Evolutionary conservation across 1,140 invertebrate species (phyloP), one percentile per base, ranked within the genome.

Genomic region (Lepidostoma basale): DNA sequence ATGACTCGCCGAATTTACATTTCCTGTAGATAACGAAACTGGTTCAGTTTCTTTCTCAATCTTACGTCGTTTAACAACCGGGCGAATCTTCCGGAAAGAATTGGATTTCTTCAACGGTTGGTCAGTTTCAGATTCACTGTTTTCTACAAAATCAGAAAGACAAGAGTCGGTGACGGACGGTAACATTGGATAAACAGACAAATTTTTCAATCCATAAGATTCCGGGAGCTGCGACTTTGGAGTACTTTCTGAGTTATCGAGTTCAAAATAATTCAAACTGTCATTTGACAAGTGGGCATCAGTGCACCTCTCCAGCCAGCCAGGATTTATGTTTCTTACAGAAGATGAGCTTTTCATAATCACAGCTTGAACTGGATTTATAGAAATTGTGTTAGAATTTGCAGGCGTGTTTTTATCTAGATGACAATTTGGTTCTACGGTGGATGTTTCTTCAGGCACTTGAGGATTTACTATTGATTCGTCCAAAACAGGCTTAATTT

Each of bases 81-180:
- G 79, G 25, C 62, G 68, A 36, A 72, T 74, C 73, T 74, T 71
- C 73, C 75, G 68, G 59, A 66, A 68, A 66, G 58, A 62, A 70
- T 80, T 79, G 28, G 79, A 73, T 73, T 80, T 81, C 71, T 74
- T 78, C 40, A 63, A 73, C 58, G 72, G 72, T 68, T 77, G 73
- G 73, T 87, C 85, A 49, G 84, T 84, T 75, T 90, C 88, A 30
- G 86, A 86, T 77, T 89, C 88, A 79, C 87, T 88, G 63, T 86
- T 87, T 75, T 83, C 88, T 47, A 90, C 82, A 79, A 86, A 86
- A 75, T 91, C 88, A n/a, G 69, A 47, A 69, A 22, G 59, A 20
- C 44, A 40, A 73, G 77, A 77, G 18, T 80, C 74, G 49, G 80
- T 79, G 52, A 78, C 75, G 9, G 81, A 78, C 3, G 42, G 45